Evolutionary conservation across 2,113 vertebrate species (phyloP), one percentile per base, ranked within the genome.

Genomic region (Clarias macrocephalus): DNA sequence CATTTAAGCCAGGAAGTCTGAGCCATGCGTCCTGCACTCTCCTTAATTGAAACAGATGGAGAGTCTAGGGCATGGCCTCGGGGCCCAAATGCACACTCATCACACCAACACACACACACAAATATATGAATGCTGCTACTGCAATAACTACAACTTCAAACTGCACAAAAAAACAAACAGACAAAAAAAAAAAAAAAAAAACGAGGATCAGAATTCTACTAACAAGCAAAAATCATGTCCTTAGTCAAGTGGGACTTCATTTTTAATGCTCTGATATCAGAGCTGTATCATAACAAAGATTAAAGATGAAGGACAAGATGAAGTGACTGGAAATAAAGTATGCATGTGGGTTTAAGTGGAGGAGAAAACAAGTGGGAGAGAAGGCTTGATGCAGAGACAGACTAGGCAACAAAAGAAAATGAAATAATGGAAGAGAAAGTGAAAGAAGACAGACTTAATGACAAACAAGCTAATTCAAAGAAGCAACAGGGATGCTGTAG

Each of bases 21-120:
- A 66, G 84, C 84, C 76, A 52, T 73, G 84, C 72, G 33, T 88
- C 86, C 84, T 84, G 65, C 84, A 90, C 86, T 88, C 84, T 84
- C 57, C 83, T 88, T 88, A 90, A 90, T 90, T 90, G 86, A 88
- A 90, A 80, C 87, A 90, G 89, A 90, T 90, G 89, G 89, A 86
- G 75, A 84, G 81, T 81, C 86, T 88, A 65, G 79, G 75, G 84
- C 87, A 75, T 63, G 54, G 84, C 87, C 84, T 56, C 81, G 76
- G 81, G 89, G 75, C 84, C 76, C 33, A 75, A 80, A 87, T 73
- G 80, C 54, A 48, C 68, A 85, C 21, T 73, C 37, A 62, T 28
- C 3, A 56, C 54, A 42, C 30, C 60, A 57, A 81, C 28, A 33
- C 77, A 21, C n/a, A 80, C 54, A 59, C 21, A 76, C 42, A 65